Base-by-base conservation (phyloP, 2,113 vertebrate genomes). In the Callospermophilus lateralis region DNA sequence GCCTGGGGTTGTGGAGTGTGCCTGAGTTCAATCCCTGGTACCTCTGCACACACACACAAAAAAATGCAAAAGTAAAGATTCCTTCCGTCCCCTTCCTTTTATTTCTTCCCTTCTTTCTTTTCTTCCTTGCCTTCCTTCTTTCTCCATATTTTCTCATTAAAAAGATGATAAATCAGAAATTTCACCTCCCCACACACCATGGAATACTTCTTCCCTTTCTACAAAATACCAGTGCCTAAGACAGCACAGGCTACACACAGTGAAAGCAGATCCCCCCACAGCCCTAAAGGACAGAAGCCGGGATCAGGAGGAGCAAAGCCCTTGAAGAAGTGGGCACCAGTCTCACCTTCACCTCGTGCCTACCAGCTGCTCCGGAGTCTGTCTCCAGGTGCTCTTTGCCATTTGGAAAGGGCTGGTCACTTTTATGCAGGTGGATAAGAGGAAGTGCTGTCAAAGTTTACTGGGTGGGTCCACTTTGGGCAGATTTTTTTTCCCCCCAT, bases 381-480 rank as follows among this genome's bases (percentile, higher is more conserved):
- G 81, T 84, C 74, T 72, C 7, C n/a, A 0, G 0, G 42, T 34
- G 34, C 1, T 26, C 32, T 0, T 1, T 86, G 96, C 95, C 90
- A 76, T 78, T 90, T 8, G 77, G 55, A 78, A 91, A 94, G 91
- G 63, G 89, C 89, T 0, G 0, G 89, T 89, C 0, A 74, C 84
- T 99, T 98, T 98, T 99, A 98, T 99, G 94, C 87, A 76, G 22
- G 88, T 65, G 96, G 28, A 0, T 84, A 79, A 83, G 87, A 98
- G 98, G 98, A 98, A 99, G 98, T 95, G 91, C 76, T 90, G 93
- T 96, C 42, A 90, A 84, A 63, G 26, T 63, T 76, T 42, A 73
- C 28, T 93, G 96, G 97, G 94, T 93, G 97, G 95, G 73, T 96
- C 90, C 34, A 0, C 73, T 55, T 90, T 68, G 39, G 39, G 88